A percentile compares a stretch with the other conserved stretches of the same genome.
These are phyloP conservation scores for Dromas ardeola DNA, from an alignment of 2,113 vertebrate genomes.

Conservation along the genomic window DNA sequence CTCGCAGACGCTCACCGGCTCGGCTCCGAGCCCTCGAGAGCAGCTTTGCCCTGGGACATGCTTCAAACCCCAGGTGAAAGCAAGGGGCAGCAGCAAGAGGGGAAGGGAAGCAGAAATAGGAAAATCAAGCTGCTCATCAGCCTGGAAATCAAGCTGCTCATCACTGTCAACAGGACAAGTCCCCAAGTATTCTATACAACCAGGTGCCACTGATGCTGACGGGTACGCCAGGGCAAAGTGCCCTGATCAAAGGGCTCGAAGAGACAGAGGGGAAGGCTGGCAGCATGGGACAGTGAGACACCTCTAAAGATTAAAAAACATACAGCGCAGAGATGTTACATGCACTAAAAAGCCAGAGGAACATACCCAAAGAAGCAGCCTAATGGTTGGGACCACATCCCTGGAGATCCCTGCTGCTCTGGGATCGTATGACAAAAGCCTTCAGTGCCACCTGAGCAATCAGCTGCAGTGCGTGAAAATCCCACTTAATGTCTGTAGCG, in stretches of 20 bases:
- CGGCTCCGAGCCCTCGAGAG: neutral
- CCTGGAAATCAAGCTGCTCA: neutral
- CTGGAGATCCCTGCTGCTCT: neutral
- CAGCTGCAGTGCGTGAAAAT: neutral
- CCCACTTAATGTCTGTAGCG: neutral
- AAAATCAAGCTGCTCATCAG: neutral
- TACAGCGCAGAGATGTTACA: neutral
- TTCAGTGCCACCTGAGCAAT: neutral
- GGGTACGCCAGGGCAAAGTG: neutral
- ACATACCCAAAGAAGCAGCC: neutral
- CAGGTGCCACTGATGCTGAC: neutral
- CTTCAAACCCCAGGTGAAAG: neutral
- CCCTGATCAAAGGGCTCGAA: neutral
- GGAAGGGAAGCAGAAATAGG: neutral
- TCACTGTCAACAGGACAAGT: neutral
- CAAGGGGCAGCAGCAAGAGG: neutral
- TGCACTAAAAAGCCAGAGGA: neutral
- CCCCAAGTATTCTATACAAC: fast-evolving
- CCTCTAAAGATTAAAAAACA: neutral
- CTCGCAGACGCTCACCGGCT: neutral
- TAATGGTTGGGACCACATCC: neutral
- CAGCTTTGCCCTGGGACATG: neutral
- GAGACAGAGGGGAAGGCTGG: neutral
- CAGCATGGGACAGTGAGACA: fast-evolving
- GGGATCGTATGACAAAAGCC: neutral